These are phyloP conservation scores for Antitype chi DNA, from an alignment of 2,888 invertebrate species.

Conservation along the genomic window DNA sequence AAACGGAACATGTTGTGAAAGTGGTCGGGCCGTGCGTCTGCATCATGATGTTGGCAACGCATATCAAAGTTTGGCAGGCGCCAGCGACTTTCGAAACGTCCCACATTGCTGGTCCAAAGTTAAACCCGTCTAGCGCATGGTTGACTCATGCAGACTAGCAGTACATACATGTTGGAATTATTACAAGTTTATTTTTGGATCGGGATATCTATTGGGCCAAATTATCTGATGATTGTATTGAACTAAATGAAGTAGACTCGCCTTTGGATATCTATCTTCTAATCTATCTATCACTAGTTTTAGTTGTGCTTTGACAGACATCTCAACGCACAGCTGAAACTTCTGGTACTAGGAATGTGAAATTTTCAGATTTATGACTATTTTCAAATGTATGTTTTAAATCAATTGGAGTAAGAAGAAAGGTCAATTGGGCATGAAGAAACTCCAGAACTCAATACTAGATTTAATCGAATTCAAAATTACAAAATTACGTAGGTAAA, in stretches of 20 bases:
- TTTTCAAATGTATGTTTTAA: no score
- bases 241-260: slow-evolving; percentile 16
- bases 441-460: no score
- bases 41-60: slow-evolving; percentile 78
- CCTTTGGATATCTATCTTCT: not conserved
- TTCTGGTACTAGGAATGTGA: no score
- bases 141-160: slow-evolving; percentile 70
- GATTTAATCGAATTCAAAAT: no score
- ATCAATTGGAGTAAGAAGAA: no score
- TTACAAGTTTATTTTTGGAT: slow-evolving; percentile 52
- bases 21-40: slow-evolving; percentile 71
- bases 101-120: slow-evolving; percentile 76
- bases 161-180: slow-evolving; percentile 49
- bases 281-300: no score
- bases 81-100: slow-evolving; percentile 81
- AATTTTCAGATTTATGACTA: no score
- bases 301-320: no score
- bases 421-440: no score
- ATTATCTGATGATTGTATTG: slow-evolving; percentile 41
- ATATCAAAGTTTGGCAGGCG: slow-evolving; percentile 85
- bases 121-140: slow-evolving; percentile 73
- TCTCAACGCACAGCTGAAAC: no score
- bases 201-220: slow-evolving; percentile 28
- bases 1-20: slow-evolving; percentile 76
- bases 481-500: no score